Evolutionary conservation across 2,888 invertebrate genomes (phyloP).

Genomic region (Xiphydria camelus): DNA sequence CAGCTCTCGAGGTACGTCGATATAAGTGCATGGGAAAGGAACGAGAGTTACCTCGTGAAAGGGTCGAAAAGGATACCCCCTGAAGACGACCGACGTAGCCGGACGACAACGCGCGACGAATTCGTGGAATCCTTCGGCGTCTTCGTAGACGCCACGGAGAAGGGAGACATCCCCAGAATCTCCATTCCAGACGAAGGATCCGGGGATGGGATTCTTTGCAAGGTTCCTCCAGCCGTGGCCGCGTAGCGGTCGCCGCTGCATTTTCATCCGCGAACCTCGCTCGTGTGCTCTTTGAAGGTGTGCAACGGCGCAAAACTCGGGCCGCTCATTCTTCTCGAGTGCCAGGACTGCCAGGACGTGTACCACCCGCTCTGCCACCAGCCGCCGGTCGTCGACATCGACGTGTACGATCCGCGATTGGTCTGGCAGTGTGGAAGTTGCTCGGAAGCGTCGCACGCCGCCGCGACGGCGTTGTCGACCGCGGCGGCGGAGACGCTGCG

Average conservation of each 20-base stretch:
- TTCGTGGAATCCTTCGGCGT: no score
- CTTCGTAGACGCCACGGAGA: constrained; percentile 15
- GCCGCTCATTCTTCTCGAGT: constrained; percentile 43
- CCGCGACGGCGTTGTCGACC: neutral
- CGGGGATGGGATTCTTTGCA: constrained; percentile 34
- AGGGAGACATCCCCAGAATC: constrained; percentile 41
- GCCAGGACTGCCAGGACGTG: constrained; percentile 43
- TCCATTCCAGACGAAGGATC: constrained; percentile 46
- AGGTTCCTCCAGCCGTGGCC: constrained; percentile 26
- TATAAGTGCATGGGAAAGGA: neutral
- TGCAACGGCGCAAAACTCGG: constrained; percentile 43
- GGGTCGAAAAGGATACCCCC: no score
- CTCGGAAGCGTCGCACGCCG: constrained; percentile 5
- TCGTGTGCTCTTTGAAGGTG: constrained; percentile 27
- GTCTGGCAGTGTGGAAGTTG: constrained; percentile 42
- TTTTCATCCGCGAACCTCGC: neutral
- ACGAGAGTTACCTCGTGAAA: constrained; percentile 10
- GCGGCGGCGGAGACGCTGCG: no score
- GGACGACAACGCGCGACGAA: no score
- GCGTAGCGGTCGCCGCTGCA: neutral
- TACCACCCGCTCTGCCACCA: constrained; percentile 48
- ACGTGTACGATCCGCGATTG: constrained; percentile 40
- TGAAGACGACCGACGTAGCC: no score
- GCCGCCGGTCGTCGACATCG: constrained; percentile 38
- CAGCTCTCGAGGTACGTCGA: constrained; percentile 5